phyloP scores from a whole-genome alignment of 2,113 vertebrate species.

The Aptenodytes patagonicus region DNA sequence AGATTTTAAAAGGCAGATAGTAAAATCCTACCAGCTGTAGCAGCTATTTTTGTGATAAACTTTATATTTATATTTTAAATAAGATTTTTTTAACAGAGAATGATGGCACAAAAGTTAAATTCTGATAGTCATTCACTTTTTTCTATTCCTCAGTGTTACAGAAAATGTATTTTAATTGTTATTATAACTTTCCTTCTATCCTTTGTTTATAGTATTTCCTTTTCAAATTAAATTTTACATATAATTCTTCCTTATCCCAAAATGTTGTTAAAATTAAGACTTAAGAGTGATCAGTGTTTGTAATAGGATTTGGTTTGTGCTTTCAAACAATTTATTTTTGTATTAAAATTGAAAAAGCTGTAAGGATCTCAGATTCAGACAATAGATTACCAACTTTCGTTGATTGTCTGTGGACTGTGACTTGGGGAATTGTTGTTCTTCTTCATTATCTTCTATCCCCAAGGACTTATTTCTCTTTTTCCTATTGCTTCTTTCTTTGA shows the following conservation, averaged over 20 bases:
- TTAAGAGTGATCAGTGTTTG: background rate
- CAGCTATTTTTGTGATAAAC: background rate
- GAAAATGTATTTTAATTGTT: background rate
- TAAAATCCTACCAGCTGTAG: background rate
- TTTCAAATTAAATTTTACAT: background rate
- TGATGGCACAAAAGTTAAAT: background rate
- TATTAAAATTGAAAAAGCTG: background rate
- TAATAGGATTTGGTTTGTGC: background rate
- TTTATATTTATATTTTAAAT: background rate
- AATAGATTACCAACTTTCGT: conserved; percentile 68
- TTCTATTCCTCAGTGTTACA: background rate
- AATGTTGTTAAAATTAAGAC: background rate
- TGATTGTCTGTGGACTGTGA: conserved; percentile 74
- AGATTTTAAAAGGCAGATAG: background rate
- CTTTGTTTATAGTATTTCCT: background rate
- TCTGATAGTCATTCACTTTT: background rate
- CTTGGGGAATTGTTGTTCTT: conserved; percentile 71
- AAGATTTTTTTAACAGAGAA: background rate
- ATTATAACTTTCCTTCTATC: background rate
- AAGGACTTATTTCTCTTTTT: conserved; percentile 73
- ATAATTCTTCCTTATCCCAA: background rate
- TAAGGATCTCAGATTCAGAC: background rate
- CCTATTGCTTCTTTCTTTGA: conserved; percentile 73
- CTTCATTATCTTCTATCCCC: conserved; percentile 73
- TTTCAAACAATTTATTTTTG: background rate